Conservation (phyloP, 2,888 invertebrate genomes). For the Pachymerium ferrugineum region DNA sequence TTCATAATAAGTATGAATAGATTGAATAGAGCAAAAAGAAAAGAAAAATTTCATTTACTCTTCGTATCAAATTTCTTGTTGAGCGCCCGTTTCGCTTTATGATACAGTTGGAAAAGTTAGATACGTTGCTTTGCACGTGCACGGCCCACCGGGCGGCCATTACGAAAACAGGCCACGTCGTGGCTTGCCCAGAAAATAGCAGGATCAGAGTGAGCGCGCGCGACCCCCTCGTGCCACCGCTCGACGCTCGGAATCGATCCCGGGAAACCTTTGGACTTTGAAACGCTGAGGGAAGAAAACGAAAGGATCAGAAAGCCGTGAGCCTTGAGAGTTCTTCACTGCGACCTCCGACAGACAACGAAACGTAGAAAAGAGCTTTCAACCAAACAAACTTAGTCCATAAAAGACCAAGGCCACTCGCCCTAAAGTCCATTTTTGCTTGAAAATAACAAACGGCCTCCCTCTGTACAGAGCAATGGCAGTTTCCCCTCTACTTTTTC, state of each 20-base stretch:
- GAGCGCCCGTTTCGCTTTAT: neutral
- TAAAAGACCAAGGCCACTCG: slow-evolving; percentile 12
- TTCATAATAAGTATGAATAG: neutral
- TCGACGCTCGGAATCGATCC: slow-evolving; percentile 3
- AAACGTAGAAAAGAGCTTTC: slow-evolving; percentile 8
- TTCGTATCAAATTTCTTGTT: neutral
- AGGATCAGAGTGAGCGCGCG: neutral
- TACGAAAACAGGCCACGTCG: slow-evolving; percentile 9
- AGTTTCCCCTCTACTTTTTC: neutral
- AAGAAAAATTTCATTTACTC: neutral
- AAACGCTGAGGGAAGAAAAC: neutral
- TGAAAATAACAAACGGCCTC: neutral
- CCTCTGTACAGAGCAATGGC: neutral
- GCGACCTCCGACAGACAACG: slow-evolving; percentile 7
- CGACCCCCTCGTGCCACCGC: slow-evolving; percentile 13
- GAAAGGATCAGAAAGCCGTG: slow-evolving; percentile 6
- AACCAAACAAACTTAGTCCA: neutral
- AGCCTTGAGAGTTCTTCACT: neutral
- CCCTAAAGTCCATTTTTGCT: neutral
- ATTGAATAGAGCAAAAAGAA: neutral
- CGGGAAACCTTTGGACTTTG: slow-evolving; percentile 3
- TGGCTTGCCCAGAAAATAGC: slow-evolving; percentile 8
- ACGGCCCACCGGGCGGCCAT: neutral
- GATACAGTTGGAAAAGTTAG: neutral
- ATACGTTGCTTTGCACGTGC: neutral